Conservation (phyloP, 2,797 vertebrate species). For the Dryobates pubescens region DNA sequence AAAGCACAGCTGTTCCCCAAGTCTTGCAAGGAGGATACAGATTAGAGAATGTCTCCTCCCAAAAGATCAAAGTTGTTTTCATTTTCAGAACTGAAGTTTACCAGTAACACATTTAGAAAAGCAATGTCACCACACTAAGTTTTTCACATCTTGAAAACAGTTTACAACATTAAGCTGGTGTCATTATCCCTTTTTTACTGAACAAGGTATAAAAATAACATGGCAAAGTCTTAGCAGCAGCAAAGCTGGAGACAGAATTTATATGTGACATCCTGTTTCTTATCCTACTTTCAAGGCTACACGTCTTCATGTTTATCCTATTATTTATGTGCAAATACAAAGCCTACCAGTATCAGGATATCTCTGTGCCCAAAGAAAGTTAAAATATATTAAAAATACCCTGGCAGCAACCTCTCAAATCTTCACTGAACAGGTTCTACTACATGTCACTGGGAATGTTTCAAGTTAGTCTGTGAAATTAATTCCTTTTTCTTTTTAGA, state of each 20-base stretch:
- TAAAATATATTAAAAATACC: not conserved
- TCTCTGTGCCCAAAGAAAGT: not conserved
- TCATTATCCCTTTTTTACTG: constrained; percentile 6
- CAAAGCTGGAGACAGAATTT: constrained; percentile 14
- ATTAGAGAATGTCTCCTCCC: not conserved
- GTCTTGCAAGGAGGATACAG: not conserved
- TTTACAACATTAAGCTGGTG: not conserved
- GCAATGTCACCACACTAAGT: not conserved
- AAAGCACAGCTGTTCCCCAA: not conserved
- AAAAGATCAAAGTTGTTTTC: not conserved
- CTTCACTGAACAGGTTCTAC: not conserved
- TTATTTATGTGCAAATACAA: constrained; percentile 48
- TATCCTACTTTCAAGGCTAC: constrained; percentile 1
- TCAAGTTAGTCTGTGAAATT: not conserved
- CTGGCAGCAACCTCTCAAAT: not conserved
- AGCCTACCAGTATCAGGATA: not conserved
- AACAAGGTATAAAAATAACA: constrained; percentile 8
- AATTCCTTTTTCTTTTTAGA: not conserved
- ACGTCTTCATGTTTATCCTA: not conserved
- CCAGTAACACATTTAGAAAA: not conserved
- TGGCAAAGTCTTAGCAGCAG: not conserved
- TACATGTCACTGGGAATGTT: not conserved
- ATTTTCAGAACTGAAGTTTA: not conserved
- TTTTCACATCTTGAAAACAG: not conserved
- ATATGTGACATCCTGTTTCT: not conserved